Base-by-base conservation (phyloP, 2,113 vertebrate genomes). In the Nerophis lumbriciformis region DNA sequence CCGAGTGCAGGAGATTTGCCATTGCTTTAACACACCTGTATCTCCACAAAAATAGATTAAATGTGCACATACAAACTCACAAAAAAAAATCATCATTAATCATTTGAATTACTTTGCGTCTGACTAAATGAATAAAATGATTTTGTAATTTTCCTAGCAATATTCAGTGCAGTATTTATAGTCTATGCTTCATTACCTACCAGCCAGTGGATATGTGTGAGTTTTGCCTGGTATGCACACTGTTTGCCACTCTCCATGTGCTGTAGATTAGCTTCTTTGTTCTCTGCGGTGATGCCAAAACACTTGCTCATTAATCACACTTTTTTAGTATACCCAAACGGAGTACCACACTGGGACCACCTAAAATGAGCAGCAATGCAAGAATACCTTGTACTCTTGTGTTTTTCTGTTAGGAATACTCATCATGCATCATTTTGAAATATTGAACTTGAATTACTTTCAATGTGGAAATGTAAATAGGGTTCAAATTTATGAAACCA, bases 231-330 rank as follows among this genome's bases (percentile, higher is more conserved):
- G 73, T 76, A 69, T 71, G 75, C 53, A 36, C 68, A 62, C 62
- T 68, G 76, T 79, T 82, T 78, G 75, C 79, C 75, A 59, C 54
- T 53, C 70, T 80, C 79, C 79, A 84, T 86, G 76, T 85, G 84
- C 73, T 81, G 73, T 78, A 78, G 78, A 83, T 86, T 86, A 84
- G 78, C 49, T 21, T 71, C 79, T 85, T 86, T 84, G 83, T 84
- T 82, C 79, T 85, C 66, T 16, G 68, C 55, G 28, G 58, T 64
- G 68, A 81, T 83, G 78, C 81, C 83, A 85, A 76, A 84, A 81
- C 81, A 84, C 65, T 77, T 12, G 48, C 83, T 86, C 81, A 79
- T 88, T 85, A 85, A 85, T 88, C 86, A 86, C 77, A 63, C 69
- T 69, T 71, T 65, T 78, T 82, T 81, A 80, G 75, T 71, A 73